phyloP scores from a whole-genome alignment of 2,113 vertebrate species.

The Lynx canadensis region DNA sequence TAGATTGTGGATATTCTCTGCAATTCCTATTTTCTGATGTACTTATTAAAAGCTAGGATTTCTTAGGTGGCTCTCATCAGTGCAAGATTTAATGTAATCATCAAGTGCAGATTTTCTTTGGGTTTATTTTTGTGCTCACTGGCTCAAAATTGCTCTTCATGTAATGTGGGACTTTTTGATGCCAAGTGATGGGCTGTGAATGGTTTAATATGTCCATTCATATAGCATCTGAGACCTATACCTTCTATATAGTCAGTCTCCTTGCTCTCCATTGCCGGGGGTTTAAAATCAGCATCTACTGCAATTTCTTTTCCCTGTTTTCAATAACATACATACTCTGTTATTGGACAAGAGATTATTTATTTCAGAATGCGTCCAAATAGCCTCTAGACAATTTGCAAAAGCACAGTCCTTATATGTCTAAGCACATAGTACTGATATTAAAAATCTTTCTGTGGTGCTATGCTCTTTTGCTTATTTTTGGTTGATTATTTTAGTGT shows the following conservation, averaged over 20 bases:
- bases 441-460: neutral
- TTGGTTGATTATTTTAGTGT: neutral
- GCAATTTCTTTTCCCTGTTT: slow-evolving; percentile 35
- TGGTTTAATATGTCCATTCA: slow-evolving; percentile 1
- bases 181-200: slow-evolving; percentile 6
- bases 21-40: slow-evolving; percentile 36
- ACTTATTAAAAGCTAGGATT: slow-evolving; percentile 34
- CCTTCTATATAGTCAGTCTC: neutral
- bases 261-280: neutral
- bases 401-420: slow-evolving; percentile 8
- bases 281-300: neutral
- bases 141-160: slow-evolving; percentile 28
- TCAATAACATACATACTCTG: neutral
- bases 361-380: slow-evolving; percentile 11
- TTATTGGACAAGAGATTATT: neutral
- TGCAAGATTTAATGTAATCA: slow-evolving; percentile 43
- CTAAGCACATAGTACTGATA: neutral
- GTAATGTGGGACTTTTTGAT: slow-evolving; percentile 42
- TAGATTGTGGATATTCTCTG: neutral
- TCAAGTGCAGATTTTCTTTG: slow-evolving; percentile 38
- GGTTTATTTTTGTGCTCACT: slow-evolving; percentile 43
- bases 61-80: neutral
- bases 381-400: neutral
- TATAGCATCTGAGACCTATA: neutral
- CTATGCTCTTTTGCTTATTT: neutral